Evolutionary conservation across 1,140 invertebrate species (phyloP), one percentile per base, ranked within the genome.

Genomic region (Drosophila lacteicornis): DNA sequence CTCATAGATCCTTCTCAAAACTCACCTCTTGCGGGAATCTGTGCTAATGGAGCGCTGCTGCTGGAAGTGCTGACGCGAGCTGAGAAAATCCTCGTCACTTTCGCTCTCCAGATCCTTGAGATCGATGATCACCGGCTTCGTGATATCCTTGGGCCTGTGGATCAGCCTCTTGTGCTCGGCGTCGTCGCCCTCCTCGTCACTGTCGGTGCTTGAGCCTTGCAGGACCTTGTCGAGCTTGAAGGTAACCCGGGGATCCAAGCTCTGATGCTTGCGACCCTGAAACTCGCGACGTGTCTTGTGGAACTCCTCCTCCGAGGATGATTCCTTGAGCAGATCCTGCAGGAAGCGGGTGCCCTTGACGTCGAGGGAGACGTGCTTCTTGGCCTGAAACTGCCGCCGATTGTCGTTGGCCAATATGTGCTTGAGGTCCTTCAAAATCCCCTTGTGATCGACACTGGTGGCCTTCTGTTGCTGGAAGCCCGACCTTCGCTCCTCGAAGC

Each of bases 391-490:
- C 57, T 92, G 84, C 0, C 84, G 78, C 0, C 92, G 82, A 80
- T 93, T 92, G 49, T 92, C 92, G 65, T 78, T 87, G 57, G 83
- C 91, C 51, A 92, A 63, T 22, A 92, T 91, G 19, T 88, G 82
- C 19, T 82, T 76, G 25, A 93, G 65, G 61, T 93, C 92, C 85
- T 93, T 93, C n/a, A 93, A 63, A 25, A 93, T 93, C 55, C 92
- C 92, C 66, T 92, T 93, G 69, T 92, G 91, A 71, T 93, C 92
- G 5, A 92, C 91, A 57, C 91, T 92, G 3, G 86, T 77, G 22
- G 92, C 86, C 82, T 93, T 93, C 56, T 91, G 88, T 50, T 93
- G 88, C 69, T 93, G 92, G 68, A 92, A 93, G 0, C 91, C 88
- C 25, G 76, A 77, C 13, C 92, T 81, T n/a, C 75, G 77, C 36